A percentile compares a stretch with the other conserved stretches of the same genome.
These are phyloP conservation scores for Scaptomyza montana DNA, from an alignment of 1,140 invertebrate genomes.

Conservation along the genomic window DNA sequence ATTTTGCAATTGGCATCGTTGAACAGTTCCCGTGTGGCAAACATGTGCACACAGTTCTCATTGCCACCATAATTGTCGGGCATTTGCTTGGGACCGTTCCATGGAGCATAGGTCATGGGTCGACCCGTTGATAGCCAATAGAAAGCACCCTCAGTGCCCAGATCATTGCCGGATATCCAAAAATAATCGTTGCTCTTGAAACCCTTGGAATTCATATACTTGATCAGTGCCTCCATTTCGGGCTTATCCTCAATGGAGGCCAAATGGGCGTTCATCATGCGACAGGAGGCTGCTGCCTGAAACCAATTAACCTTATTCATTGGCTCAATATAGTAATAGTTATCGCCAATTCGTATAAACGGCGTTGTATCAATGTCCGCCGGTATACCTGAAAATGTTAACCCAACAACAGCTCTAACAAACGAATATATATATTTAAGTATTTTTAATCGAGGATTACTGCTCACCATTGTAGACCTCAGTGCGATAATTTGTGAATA, in stretches of 20 bases:
- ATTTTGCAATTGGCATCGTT: slow-evolving; percentile 75
- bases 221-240: slow-evolving; percentile 68
- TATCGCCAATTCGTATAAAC: slow-evolving; percentile 64
- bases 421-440: too few species aligned
- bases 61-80: slow-evolving; percentile 74
- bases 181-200: slow-evolving; percentile 71
- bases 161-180: slow-evolving; percentile 70
- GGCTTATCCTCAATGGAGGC: slow-evolving; percentile 67
- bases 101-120: slow-evolving; percentile 65
- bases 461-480: slow-evolving; percentile 65
- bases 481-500: slow-evolving; percentile 69
- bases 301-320: slow-evolving; percentile 73
- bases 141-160: slow-evolving; percentile 69
- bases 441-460: too few species aligned
- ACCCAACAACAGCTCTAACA: too few species aligned
- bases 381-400: slow-evolving; percentile 46
- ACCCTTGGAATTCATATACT: slow-evolving; percentile 62
- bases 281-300: slow-evolving; percentile 67
- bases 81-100: slow-evolving; percentile 67
- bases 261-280: slow-evolving; percentile 71
- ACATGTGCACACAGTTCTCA: slow-evolving; percentile 75
- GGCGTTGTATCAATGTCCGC: slow-evolving; percentile 67
- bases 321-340: slow-evolving; percentile 69
- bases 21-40: slow-evolving; percentile 63
- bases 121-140: slow-evolving; percentile 68